These are phyloP conservation scores for Drosophila anomelani DNA, from an alignment of 2,888 invertebrate genomes.

Conservation along the genomic window DNA sequence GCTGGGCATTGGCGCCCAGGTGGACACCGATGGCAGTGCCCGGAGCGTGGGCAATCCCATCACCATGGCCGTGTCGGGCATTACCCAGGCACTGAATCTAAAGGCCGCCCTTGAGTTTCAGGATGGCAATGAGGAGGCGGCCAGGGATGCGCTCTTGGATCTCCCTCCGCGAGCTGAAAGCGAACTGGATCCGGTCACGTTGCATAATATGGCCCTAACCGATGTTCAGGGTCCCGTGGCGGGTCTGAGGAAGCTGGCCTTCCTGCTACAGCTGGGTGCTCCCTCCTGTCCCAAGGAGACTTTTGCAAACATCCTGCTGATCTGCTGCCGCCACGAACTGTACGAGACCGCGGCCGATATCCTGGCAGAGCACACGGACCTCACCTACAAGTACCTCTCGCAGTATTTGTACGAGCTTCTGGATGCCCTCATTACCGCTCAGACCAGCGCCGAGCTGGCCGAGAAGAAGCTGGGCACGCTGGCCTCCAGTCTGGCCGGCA, in stretches of 20 bases:
- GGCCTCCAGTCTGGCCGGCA: slow-evolving; percentile 95
- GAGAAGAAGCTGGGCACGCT: slow-evolving; percentile 98
- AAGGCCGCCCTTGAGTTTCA: slow-evolving; percentile 99
- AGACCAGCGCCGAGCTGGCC: slow-evolving; percentile 98
- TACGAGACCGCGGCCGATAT: slow-evolving; percentile 99
- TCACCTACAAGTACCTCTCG: slow-evolving; percentile 97
- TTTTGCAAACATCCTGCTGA: slow-evolving; percentile 96
- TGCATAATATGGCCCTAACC: slow-evolving; percentile 97
- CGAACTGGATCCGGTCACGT: slow-evolving; percentile 98
- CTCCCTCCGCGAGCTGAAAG: slow-evolving; percentile 98
- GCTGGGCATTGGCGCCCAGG: slow-evolving; percentile 97
- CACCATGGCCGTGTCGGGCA: slow-evolving; percentile 94
- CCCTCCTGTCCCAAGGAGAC: slow-evolving; percentile 96
- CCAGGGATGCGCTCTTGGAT: slow-evolving; percentile 93
- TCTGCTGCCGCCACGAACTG: slow-evolving; percentile 99
- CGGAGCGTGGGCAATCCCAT: slow-evolving; percentile 93
- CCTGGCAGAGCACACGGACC: slow-evolving; percentile 97
- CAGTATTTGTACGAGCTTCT: slow-evolving; percentile 97
- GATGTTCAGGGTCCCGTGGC: slow-evolving; percentile 98
- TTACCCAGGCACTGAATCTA: slow-evolving; percentile 98
- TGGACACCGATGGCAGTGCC: slow-evolving; percentile 87
- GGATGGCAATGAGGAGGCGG: slow-evolving; percentile 90
- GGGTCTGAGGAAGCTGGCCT: slow-evolving; percentile 91
- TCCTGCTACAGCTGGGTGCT: slow-evolving; percentile 96
- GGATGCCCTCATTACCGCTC: slow-evolving; percentile 98